Base-by-base conservation (phyloP, 2,113 vertebrate genomes). In the Perca schrenkii region DNA sequence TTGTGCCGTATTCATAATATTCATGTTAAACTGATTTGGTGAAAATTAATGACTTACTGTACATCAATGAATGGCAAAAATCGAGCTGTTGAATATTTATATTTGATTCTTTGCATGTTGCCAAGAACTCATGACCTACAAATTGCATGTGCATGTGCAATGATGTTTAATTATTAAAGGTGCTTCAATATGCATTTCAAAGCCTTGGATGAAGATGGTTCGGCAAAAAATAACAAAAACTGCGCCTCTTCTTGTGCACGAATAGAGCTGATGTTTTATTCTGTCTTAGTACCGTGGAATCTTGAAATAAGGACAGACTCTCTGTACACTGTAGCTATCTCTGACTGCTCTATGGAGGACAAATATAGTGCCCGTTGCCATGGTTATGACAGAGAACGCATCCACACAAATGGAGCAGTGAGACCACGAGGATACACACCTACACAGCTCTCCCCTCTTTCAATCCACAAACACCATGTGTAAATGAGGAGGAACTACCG, bases 281-380 rank as follows among this genome's bases (percentile, higher is more conserved):
- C 47, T 60, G 46, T 67, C 79, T 69, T 71, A 75, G 66, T 28
- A 34, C 28, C 2, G 6, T 34, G 82, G 56, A 67, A 47, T 63
- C 56, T 67, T 63, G 71, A 73, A 83, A 86, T 66, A 77, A 79
- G 80, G 66, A 73, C 74, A 85, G 84, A 68, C 58, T 75, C 83
- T 75, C 63, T 71, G 78, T 21, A 82, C 79, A 67, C 82, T 79
- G 75, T 74, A 85, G 80, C 82, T 84, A 50, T 75, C 85, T 79
- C 53, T 61, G 72, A 73, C 82, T 82, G 83, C 79, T 88, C 85
- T 47, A 43, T 56, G 56, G 90, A 91, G 87, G 91, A 94, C 91
- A 91, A 91, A 93, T 93, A 91, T 93, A 94, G 91, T 93, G 86
- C 85, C 74, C 77, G 93, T 93, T 92, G 88, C 93, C 91, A 94